Base-by-base conservation (phyloP, 2,797 vertebrate species). In the Typhlichthys eigenmanni region DNA sequence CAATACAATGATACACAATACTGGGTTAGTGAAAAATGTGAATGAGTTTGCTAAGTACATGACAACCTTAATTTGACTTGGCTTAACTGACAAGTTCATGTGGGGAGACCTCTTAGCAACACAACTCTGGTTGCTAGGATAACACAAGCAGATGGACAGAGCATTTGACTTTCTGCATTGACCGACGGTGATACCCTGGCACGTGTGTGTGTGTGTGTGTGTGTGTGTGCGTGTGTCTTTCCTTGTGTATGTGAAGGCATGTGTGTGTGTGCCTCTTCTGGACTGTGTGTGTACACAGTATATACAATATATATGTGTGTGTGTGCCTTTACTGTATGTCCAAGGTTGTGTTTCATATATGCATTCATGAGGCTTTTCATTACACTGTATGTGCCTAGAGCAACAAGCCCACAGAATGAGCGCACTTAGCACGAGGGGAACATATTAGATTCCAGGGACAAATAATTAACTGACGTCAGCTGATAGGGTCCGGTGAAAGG, bases 391-490 rank as follows among this genome's bases (percentile, higher is more conserved):
- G 85, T 82, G 86, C 81, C 85, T 80, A 8, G 69, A 81, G 69
- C 55, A 62, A 38, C 72, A 83, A 88, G 87, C 85, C 88, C 81
- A 66, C 34, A 8, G 34, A 7, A 71, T 84, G 83, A 88, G 90
- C 92, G 89, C 72, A 88, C 88, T 91, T 95, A 93, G 93, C 94
- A 93, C 47, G 0, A 57, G 66, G 82, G 0, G 91, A 90, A 93
- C 86, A 88, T 92, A 93, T 95, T 95, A 94, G 90, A 93, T 93
- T 94, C 85, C 78, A 82, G 88, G 92, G 91, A 89, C 90, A 93
- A 94, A 94, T 95, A 94, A 94, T 94, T 93, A 93, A 90, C 88
- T 91, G 92, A 92, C 87, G 90, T 93, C 91, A 92, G 91, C 90
- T 92, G 85, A 85, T 64, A 74, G 65, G 82, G 86, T 87, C 86